Evolutionary conservation across 1,140 invertebrate species (phyloP).

Genomic region (Ostrea denselamellosa): DNA sequence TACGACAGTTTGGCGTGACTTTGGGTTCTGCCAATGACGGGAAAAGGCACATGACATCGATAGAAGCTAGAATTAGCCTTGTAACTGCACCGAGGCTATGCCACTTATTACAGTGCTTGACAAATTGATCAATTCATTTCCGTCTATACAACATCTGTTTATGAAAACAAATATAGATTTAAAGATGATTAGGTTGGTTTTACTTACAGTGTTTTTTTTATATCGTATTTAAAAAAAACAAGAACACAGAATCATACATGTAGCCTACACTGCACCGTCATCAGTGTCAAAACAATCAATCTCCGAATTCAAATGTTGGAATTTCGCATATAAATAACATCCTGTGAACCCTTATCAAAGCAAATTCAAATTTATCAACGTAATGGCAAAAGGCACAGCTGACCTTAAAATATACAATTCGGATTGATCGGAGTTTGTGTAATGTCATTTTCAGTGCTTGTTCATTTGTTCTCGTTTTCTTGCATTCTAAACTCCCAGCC

Average conservation of each 20-base stretch:
- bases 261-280: no score
- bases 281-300: no score
- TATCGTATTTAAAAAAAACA: not conserved
- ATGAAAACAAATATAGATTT: not conserved
- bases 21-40: not conserved
- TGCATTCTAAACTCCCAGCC: no score
- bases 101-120: not conserved
- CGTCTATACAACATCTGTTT: not conserved
- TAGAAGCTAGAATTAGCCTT: not conserved
- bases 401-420: no score
- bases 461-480: no score
- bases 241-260: not conserved
- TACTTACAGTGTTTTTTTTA: not conserved
- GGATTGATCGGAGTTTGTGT: no score
- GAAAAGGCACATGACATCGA: slow-evolving; percentile 6
- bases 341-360: no score
- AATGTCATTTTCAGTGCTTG: no score
- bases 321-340: no score
- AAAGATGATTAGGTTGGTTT: not conserved
- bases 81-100: not conserved
- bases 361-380: no score
- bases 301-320: no score
- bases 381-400: no score
- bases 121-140: not conserved
- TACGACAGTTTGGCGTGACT: not conserved